These are phyloP conservation scores for Hanleya hanleyi DNA, from an alignment of 2,888 invertebrate genomes.

Conservation along the genomic window DNA sequence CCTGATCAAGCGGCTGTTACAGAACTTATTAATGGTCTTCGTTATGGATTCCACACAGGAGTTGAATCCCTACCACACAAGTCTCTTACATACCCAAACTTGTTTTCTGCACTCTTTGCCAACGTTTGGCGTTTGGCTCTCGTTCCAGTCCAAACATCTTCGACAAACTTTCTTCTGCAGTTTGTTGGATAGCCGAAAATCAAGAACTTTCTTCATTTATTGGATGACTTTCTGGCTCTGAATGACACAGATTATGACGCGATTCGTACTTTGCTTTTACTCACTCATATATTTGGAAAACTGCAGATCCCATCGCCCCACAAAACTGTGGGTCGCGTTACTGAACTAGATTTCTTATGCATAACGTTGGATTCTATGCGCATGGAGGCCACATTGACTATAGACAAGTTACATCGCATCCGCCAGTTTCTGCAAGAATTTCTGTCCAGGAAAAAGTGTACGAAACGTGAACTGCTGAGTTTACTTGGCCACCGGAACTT, in stretches of 20 bases:
- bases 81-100: too few relatives aligned
- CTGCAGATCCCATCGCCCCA: conserved; percentile 22
- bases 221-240: conserved; percentile 23
- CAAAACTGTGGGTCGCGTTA: conserved; percentile 28
- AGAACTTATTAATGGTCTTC: too few relatives aligned
- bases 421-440: conserved; percentile 9
- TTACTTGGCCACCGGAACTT: conserved; percentile 30
- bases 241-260: conserved; percentile 6
- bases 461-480: conserved; percentile 28
- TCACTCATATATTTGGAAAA: conserved; percentile 10
- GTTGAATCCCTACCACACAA: too few relatives aligned
- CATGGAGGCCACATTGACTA: conserved; percentile 28
- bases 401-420: conserved; percentile 19
- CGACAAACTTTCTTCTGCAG: too few relatives aligned
- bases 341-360: conserved; percentile 29
- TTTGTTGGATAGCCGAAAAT: too few relatives aligned
- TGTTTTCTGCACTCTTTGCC: too few relatives aligned
- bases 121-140: too few relatives aligned
- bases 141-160: too few relatives aligned
- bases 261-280: conserved; percentile 4
- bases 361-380: conserved; percentile 24
- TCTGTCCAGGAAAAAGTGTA: conserved; percentile 21
- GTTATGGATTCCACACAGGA: too few relatives aligned
- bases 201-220: conserved; percentile 17
- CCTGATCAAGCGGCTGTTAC: too few relatives aligned